Base-by-base conservation (phyloP, 2,113 vertebrate genomes). In the Phaethornis superciliosus region DNA sequence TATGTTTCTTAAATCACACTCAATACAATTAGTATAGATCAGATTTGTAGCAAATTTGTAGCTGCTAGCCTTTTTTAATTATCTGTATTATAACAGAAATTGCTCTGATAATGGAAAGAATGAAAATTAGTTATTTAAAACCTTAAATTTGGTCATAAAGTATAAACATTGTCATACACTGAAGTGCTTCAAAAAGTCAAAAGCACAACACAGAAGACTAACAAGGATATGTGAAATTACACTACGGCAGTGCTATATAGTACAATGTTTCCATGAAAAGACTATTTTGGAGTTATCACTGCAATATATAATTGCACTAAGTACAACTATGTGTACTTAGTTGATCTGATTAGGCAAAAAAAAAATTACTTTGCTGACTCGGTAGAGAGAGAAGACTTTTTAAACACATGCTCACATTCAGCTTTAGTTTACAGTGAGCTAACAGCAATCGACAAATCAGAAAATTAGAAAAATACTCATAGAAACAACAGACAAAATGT, bases 61-160 rank as follows among this genome's bases (percentile, higher is more conserved):
- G 67, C 14, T 23, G 27, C 54, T 47, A 28, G 44, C 9, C 22
- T 59, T 82, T 55, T 44, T 12, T 28, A 75, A 89, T 69, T 12
- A 72, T 49, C 62, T 84, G 54, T 30, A 54, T 81, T 60, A 62
- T 62, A 89, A 51, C 42, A 74, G 49, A 60, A 79, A 74, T 68
- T 70, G 40, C 33, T 88, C 30, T 80, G 58, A 70, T 1, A 10
- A 87, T 85, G 92, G 85, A 70, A 83, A 64, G 59, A 60, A 80
- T 42, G 26, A 94, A 95, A 93, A 85, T 23, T 27, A 86, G 28
- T 85, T 90, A 71, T 81, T 67, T 71, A 26, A 95, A 94, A 58
- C 30, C 32, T 63, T 47, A 70, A 16, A 4, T 81, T 27, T 74
- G 62, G 89, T 28, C 30, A 33, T n/a, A 74, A 69, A 72, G 78